Base-by-base conservation (phyloP, 1,140 invertebrate species). In the Homalodisca vitripennis region DNA sequence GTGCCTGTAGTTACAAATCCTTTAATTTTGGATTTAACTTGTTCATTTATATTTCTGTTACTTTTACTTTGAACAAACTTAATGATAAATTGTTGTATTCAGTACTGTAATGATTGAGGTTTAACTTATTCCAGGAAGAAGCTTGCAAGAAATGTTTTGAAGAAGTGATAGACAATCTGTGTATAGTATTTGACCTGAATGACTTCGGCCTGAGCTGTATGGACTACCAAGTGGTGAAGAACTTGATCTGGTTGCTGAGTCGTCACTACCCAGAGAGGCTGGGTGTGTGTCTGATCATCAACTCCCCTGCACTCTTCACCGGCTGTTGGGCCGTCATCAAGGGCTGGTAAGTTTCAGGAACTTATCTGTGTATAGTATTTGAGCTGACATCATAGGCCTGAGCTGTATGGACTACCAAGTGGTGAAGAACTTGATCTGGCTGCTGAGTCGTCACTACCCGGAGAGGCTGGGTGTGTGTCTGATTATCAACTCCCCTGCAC, bases 181-280 rank as follows among this genome's bases (percentile, higher is more conserved):
- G 89, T 75, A 90, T 91, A 74, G 85, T 92, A 27, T 91, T 92
- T 80, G 89, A 92, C 75, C 75, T 92, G 65, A 85, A 86, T 65
- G 86, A 87, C 68, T 91, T 92, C 75, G 88, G 87, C 46, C 78
- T 90, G 31, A 84, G 81, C 22, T 89, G 87, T 75, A 90, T 91
- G 89, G 89, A 91, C 74, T 90, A 91, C 77, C 88, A 89, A 77
- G 82, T 91, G 66, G 83, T 91, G 0, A 90, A 91, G 77, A 90
- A 90, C 74, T 77, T 92, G 22, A 91, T 92, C 53, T 90, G 89
- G 88, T 78, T 91, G 24, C 80, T 91, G 2, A 87, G 87, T 71
- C 84, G 85, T 70, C 88, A 91, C 75, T 92, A 89, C 78, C 89
- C 89, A 6, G 89, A 92, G 75, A 81, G 89, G n/a, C 81, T 92